Percentiles rank a stretch among this genome's conserved stretches.
Conservation (phyloP, 1,140 invertebrate genomes). For the Monochamus saltuarius region DNA sequence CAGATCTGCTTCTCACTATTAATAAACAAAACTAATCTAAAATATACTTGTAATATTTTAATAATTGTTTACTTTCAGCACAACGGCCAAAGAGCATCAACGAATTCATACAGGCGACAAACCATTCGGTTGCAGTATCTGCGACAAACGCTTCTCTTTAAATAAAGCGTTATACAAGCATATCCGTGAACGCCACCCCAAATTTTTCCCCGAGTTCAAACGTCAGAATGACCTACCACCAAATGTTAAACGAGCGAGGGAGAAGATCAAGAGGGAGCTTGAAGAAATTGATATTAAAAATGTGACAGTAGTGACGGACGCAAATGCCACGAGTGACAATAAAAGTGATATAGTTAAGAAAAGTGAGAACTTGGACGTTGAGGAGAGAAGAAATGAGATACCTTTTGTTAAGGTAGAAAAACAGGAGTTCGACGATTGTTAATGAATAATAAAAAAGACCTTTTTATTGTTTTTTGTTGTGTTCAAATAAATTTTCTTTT, state of each 20-base stretch:
- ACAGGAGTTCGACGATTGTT: neutral
- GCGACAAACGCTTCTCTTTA: slow-evolving; percentile 54
- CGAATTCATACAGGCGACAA: slow-evolving; percentile 58
- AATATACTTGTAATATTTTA: too few relatives aligned
- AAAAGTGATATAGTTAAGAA: too few relatives aligned
- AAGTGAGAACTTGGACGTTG: too few relatives aligned
- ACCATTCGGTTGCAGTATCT: slow-evolving; percentile 55
- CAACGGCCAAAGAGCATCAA: slow-evolving; percentile 53
- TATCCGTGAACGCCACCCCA: slow-evolving; percentile 38
- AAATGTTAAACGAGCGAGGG: slow-evolving; percentile 29
- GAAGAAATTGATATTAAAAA: slow-evolving; percentile 5
- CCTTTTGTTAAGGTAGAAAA: slow-evolving; percentile 10
- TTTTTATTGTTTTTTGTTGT: neutral
- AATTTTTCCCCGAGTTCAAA: slow-evolving; percentile 31
- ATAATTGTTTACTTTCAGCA: slow-evolving; percentile 22
- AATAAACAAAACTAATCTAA: too few relatives aligned
- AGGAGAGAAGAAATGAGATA: neutral
- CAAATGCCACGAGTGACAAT: too few relatives aligned
- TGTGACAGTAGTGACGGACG: too few relatives aligned
- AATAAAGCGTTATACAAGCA: slow-evolving; percentile 44
- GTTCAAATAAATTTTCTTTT: slow-evolving; percentile 7
- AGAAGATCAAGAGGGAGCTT: slow-evolving; percentile 16
- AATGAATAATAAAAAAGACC: neutral
- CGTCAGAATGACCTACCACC: slow-evolving; percentile 23
- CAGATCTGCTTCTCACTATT: too few relatives aligned